These are phyloP conservation scores for Carposina sasakii DNA, from an alignment of 1,140 invertebrate genomes.

Conservation along the genomic window DNA sequence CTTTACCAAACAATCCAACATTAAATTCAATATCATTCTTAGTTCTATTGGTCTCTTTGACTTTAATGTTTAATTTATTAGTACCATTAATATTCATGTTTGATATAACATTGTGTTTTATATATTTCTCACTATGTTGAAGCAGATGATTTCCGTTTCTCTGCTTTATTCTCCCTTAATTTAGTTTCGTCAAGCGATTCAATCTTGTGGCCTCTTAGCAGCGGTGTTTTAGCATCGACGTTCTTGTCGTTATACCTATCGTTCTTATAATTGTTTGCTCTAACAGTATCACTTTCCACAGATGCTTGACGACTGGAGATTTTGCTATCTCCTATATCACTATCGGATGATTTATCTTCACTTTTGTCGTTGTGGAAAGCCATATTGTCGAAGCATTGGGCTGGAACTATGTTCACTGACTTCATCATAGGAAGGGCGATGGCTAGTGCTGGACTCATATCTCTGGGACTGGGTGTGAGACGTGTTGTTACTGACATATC, in stretches of 20 bases:
- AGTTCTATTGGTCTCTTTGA: conserved; percentile 42
- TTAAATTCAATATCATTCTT: conserved; percentile 37
- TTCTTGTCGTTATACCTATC: conserved; percentile 59
- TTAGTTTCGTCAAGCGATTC: conserved; percentile 66
- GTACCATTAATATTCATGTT: conserved; percentile 11
- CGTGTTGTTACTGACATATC: conserved; percentile 62
- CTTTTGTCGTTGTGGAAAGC: conserved; percentile 56
- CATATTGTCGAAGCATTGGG: conserved; percentile 70
- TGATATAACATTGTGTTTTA: conserved; percentile 7
- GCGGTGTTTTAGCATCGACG: conserved; percentile 56
- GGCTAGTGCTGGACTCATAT: conserved; percentile 59
- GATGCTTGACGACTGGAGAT: conserved; percentile 46
- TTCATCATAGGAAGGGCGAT: conserved; percentile 69
- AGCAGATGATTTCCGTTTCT: conserved; percentile 65
- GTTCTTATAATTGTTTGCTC: conserved; percentile 53
- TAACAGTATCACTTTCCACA: conserved; percentile 47
- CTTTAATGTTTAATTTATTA: conserved; percentile 17
- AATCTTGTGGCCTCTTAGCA: conserved; percentile 60
- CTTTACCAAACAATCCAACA: too few relatives aligned
- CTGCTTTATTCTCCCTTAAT: conserved; percentile 54
- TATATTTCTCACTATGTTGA: conserved; percentile 47
- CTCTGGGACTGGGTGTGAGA: conserved; percentile 62
- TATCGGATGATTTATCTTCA: conserved; percentile 33
- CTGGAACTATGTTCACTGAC: conserved; percentile 60
- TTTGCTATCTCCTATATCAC: conserved; percentile 36